Conservation (phyloP, 2,797 vertebrate genomes). For the Hydrolagus colliei region DNA sequence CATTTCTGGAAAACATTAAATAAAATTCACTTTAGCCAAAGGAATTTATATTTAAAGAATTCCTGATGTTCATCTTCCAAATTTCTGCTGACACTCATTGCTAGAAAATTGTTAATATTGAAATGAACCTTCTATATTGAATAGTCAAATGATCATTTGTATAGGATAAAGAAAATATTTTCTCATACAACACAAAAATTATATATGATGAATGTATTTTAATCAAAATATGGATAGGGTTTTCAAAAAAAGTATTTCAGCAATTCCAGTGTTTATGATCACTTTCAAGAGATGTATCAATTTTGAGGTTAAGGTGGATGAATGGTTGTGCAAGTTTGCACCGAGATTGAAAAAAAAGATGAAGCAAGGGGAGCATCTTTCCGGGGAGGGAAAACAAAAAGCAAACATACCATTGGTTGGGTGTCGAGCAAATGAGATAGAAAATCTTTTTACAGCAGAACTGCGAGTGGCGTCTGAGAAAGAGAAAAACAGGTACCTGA, state of each 20-base stretch:
- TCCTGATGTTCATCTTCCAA: slow-evolving; percentile 27
- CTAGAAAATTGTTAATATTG: not conserved
- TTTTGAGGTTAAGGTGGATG: slow-evolving; percentile 45
- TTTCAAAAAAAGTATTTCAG: slow-evolving; percentile 41
- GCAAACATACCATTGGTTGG: slow-evolving; percentile 93
- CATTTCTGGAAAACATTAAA: not conserved
- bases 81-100: slow-evolving; percentile 28
- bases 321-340: slow-evolving; percentile 52
- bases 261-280: slow-evolving; percentile 44
- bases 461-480: slow-evolving; percentile 86
- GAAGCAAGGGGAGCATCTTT: slow-evolving; percentile 63
- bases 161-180: slow-evolving; percentile 46
- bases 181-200: slow-evolving; percentile 39
- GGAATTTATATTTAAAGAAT: not conserved
- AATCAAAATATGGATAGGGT: slow-evolving; percentile 36
- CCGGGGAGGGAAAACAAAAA: slow-evolving; percentile 63
- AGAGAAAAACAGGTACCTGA: slow-evolving; percentile 90
- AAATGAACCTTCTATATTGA: not conserved
- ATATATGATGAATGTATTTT: slow-evolving; percentile 36
- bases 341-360: slow-evolving; percentile 52
- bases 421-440: slow-evolving; percentile 94
- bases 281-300: slow-evolving; percentile 43
- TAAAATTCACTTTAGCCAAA: no score
- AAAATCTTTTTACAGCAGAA: slow-evolving; percentile 93
- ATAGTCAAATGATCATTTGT: slow-evolving; percentile 38